These are phyloP conservation scores for Marisa cornuarietis DNA, from an alignment of 1,140 invertebrate genomes.

Conservation along the genomic window DNA sequence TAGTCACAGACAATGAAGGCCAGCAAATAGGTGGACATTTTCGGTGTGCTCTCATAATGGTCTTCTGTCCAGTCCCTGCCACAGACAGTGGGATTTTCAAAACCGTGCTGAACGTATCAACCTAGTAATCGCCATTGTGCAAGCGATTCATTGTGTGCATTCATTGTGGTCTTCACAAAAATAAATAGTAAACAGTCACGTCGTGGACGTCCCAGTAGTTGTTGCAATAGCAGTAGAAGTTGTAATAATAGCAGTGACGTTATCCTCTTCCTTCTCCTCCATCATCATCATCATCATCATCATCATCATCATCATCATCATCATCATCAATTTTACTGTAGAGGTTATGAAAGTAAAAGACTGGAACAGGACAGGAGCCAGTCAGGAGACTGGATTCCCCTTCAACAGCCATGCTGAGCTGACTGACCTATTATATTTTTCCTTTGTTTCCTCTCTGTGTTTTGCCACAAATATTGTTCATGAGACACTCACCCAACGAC, in stretches of 20 bases:
- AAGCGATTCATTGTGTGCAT: too few relatives aligned
- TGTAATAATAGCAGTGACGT: background rate
- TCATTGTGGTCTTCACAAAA: too few relatives aligned
- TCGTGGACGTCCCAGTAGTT: too few relatives aligned
- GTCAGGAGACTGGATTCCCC: too few relatives aligned
- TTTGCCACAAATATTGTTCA: background rate
- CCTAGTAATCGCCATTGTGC: too few relatives aligned
- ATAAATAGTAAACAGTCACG: too few relatives aligned
- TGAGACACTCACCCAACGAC: background rate
- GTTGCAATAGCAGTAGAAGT: too few relatives aligned
- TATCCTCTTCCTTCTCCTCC: conserved; percentile 20
- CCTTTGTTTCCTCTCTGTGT: conserved; percentile 15
- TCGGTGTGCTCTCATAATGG: conserved; percentile 55
- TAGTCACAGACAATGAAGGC: conserved; percentile 68
- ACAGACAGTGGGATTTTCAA: too few relatives aligned
- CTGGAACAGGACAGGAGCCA: too few relatives aligned
- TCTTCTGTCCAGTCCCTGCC: conserved; percentile 37
- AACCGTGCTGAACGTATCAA: too few relatives aligned
- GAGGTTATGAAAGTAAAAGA: background rate
- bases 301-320: conserved; percentile 26
- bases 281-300: background rate
- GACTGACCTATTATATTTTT: too few relatives aligned
- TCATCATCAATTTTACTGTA: conserved; percentile 26
- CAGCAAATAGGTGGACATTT: conserved; percentile 69
- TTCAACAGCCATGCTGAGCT: too few relatives aligned